Evolutionary conservation across 1,140 invertebrate genomes (phyloP), one percentile per base, ranked within the genome.

Genomic region (Halictus rubicundus): DNA sequence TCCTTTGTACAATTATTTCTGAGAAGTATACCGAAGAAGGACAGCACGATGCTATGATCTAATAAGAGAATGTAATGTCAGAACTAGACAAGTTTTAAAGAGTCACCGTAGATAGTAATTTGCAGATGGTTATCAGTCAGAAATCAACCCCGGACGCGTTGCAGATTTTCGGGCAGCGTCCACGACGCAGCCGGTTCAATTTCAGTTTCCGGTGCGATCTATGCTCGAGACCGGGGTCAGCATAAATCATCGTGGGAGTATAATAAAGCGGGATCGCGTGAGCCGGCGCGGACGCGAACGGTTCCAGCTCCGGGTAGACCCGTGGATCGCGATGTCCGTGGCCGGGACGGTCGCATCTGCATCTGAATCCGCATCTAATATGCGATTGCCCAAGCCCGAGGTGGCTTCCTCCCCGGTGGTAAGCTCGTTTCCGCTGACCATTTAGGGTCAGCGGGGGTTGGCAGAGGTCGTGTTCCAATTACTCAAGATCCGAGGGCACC

Each of bases 381-480:
- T 71, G 70, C 73, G 70, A 79, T 90, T 90, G 88, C 75, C 80
- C 88, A 90, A 89, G 73, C 61, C 71, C 70, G n/a, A 68, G 70
- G 83, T 84, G 87, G 87, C 86, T 89, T 89, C 89, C 84, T 90
- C 75, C 60, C 69, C 76, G 69, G 75, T 83, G 75, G 84, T 81
- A 69, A 63, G 64, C 83, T 88, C 89, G 89, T 90, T 90, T 89
- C 88, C 89, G 88, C 71, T 91, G 88, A 74, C 90, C 90, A 90
- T 91, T 88, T 91, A 90, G 88, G 89, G 90, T 81, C 85, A 88
- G 88, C 87, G 89, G 89, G 88, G 87, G 88, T 89, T 91, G 89
- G 81, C 89, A 89, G 90, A 91, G 89, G 89, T 90, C 90, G 87
- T 90, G 91, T 92, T 92, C 91, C 89, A 91, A 92, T 92, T 92